Evolutionary conservation across 2,113 vertebrate species (phyloP).

Genomic region (Bombycilla garrulus): DNA sequence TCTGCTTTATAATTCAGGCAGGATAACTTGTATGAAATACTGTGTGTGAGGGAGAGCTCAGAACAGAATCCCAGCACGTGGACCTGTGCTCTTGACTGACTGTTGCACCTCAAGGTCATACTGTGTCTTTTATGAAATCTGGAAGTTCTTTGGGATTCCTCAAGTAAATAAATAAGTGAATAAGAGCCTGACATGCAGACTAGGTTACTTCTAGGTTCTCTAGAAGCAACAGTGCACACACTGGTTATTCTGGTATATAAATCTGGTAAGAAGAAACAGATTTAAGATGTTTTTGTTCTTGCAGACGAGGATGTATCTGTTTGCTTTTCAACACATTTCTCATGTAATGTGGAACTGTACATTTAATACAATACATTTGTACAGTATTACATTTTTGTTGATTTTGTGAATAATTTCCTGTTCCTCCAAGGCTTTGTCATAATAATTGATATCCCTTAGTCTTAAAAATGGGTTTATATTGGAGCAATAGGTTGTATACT

Average conservation of each 20-base stretch:
- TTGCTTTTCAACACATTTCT: neutral
- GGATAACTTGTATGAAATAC: neutral
- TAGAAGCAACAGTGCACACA: neutral
- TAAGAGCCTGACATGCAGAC: neutral
- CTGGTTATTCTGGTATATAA: neutral
- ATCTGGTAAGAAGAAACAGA: neutral
- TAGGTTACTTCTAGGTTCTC: neutral
- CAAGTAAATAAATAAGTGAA: neutral
- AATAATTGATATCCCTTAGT: neutral
- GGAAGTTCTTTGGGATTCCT: neutral
- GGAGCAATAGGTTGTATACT: neutral
- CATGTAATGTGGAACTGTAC: too few relatives aligned
- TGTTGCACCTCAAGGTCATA: accelerated
- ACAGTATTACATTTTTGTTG: neutral
- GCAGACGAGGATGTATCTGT: neutral
- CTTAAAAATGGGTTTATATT: neutral
- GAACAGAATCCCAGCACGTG: neutral
- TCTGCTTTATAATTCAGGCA: neutral
- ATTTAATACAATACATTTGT: neutral
- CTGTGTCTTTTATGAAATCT: neutral
- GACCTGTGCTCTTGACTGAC: neutral
- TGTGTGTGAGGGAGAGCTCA: neutral
- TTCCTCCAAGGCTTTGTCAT: neutral
- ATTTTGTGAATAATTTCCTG: neutral
- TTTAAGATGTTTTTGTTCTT: neutral